Conservation (phyloP, 64 coral and sea anemone genomes). For the Platygyra sinensis region DNA sequence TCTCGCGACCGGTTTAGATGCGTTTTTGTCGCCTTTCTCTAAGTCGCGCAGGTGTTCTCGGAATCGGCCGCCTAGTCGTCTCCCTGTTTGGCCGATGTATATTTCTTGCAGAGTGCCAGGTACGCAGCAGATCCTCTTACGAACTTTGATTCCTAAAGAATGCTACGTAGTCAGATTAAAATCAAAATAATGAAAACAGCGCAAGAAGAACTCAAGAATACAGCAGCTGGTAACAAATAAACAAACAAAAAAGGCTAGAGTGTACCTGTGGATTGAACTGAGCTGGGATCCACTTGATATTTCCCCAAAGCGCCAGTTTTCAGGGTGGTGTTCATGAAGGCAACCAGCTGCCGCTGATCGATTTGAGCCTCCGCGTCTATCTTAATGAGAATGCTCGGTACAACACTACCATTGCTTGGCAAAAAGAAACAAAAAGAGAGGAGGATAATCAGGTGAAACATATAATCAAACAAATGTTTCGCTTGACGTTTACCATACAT, state of each 20-base stretch:
- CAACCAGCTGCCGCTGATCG: not conserved
- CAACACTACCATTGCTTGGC: constrained; percentile 1
- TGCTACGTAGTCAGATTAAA: not conserved
- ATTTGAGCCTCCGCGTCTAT: not conserved
- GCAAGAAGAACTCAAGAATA: not conserved
- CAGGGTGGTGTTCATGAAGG: not conserved
- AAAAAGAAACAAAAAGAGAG: not conserved
- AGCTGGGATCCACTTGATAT: not conserved
- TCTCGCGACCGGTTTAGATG: too few relatives aligned
- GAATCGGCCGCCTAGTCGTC: too few relatives aligned
- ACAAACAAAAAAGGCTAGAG: not conserved
- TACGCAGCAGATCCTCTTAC: too few relatives aligned
- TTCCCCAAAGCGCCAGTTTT: not conserved
- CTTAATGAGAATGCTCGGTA: not conserved
- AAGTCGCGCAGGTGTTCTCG: too few relatives aligned
- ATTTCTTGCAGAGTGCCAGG: too few relatives aligned
- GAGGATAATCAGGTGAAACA: not conserved
- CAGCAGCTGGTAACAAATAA: not conserved
- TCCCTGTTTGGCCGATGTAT: too few relatives aligned
- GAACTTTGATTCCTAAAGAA: too few relatives aligned
- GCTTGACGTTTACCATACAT: too few relatives aligned
- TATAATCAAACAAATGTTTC: not conserved
- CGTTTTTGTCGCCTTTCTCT: too few relatives aligned
- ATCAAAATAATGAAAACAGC: not conserved
- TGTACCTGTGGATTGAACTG: not conserved